Conservation (phyloP, 2,888 invertebrate genomes). For the Venusia cambrica region DNA sequence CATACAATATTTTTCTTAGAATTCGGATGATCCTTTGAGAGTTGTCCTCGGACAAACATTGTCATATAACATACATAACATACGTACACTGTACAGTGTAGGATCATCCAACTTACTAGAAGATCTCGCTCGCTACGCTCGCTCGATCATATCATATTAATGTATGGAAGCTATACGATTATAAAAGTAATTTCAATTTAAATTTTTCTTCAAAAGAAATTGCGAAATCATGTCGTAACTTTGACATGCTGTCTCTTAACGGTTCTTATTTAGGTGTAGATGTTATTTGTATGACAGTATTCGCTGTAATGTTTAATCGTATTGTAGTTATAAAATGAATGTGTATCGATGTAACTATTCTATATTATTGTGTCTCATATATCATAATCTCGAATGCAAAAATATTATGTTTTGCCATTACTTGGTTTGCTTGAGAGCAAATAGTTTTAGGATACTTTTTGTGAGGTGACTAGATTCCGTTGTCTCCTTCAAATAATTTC, state of each 20-base stretch:
- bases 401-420: constrained; percentile 1
- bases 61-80: too few species aligned
- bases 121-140: too few species aligned
- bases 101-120: too few species aligned
- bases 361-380: constrained; percentile 11
- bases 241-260: constrained; percentile 14
- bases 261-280: constrained; percentile 5
- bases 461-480: constrained; percentile 4
- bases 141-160: too few species aligned
- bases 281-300: constrained; percentile 19
- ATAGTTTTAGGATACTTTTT: constrained; percentile 1
- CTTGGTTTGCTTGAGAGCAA: constrained; percentile 1
- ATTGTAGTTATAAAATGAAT: constrained; percentile 5
- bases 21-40: too few species aligned
- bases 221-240: constrained; percentile 8
- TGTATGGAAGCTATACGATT: too few species aligned
- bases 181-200: constrained; percentile 9
- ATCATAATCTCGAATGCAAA: constrained; percentile 7
- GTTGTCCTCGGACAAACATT: too few species aligned
- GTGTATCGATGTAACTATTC: constrained; percentile 8
- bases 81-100: too few species aligned
- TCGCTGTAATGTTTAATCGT: constrained; percentile 14
- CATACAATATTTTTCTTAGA: too few species aligned
- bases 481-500: too few species aligned
- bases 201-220: constrained; percentile 13